A percentile compares a stretch with the other conserved stretches of the same genome.
Evolutionary conservation across 2,888 invertebrate species (phyloP).

Genomic region (Diadromus collaris): DNA sequence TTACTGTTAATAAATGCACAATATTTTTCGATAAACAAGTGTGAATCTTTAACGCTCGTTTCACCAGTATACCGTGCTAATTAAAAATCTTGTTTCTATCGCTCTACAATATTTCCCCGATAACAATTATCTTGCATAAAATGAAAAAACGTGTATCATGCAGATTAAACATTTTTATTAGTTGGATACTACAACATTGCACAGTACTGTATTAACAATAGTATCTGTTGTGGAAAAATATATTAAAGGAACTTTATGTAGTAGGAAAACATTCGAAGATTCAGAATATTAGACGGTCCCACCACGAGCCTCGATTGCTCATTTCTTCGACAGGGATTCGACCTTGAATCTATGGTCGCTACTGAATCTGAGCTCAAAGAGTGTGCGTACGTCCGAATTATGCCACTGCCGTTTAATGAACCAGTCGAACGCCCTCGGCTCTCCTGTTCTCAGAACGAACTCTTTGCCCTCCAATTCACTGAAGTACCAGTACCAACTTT

Average conservation of each 20-base stretch:
- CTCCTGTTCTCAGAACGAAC: slow-evolving; percentile 38
- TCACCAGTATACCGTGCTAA: no score
- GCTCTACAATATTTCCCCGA: not conserved
- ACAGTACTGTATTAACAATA: not conserved
- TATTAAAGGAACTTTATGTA: not conserved
- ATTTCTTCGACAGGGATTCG: slow-evolving; percentile 1
- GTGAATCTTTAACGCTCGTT: no score
- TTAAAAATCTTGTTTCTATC: not conserved
- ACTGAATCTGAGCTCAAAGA: slow-evolving; percentile 36
- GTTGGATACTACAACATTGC: not conserved
- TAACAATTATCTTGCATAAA: not conserved
- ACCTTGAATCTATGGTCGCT: slow-evolving; percentile 36
- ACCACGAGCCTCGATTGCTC: not conserved
- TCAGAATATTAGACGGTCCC: not conserved
- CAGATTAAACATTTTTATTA: not conserved
- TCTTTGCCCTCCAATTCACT: slow-evolving; percentile 5
- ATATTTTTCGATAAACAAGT: no score
- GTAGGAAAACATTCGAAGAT: not conserved
- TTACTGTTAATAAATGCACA: no score
- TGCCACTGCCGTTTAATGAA: slow-evolving; percentile 10
- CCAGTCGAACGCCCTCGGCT: slow-evolving; percentile 50
- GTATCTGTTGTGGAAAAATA: not conserved
- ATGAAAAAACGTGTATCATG: not conserved
- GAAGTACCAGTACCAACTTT: slow-evolving; percentile 50
- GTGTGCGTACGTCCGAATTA: slow-evolving; percentile 22